Evolutionary conservation across 2,797 vertebrate species (phyloP).

Genomic region (Pelochelys cantorii): DNA sequence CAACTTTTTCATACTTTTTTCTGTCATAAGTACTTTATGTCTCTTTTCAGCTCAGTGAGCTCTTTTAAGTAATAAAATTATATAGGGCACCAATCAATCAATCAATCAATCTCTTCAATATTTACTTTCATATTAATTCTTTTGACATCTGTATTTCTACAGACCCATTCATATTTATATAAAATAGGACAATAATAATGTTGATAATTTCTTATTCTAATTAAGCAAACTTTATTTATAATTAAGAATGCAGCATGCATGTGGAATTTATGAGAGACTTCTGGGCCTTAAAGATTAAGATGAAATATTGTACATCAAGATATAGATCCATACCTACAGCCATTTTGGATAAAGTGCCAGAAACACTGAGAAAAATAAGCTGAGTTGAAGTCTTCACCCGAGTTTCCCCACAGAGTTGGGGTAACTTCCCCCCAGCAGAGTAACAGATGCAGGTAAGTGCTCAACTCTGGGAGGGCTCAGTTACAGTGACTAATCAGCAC

Average conservation of each 20-base stretch:
- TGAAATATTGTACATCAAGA: neutral
- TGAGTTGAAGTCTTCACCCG: neutral
- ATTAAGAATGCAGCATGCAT: neutral
- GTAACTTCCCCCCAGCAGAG: too few species aligned
- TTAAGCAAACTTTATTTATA: neutral
- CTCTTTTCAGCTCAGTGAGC: neutral
- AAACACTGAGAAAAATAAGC: neutral
- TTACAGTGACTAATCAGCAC: too few species aligned
- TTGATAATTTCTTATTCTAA: neutral
- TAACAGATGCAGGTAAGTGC: too few species aligned
- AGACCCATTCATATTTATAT: neutral
- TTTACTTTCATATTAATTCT: neutral
- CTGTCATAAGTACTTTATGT: neutral
- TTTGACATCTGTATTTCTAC: neutral
- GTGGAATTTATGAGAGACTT: neutral
- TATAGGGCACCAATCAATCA: neutral
- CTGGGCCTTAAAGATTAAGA: neutral
- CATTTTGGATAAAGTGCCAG: neutral
- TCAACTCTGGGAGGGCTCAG: too few species aligned
- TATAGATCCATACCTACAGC: neutral
- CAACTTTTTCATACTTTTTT: neutral
- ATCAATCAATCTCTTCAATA: neutral
- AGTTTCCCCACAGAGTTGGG: too few species aligned
- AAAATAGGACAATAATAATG: neutral
- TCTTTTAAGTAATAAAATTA: neutral